A percentile compares a stretch with the other conserved stretches of the same genome.
phyloP scores from a whole-genome alignment of 1,140 invertebrate genomes.

The Globodera ellingtonae region DNA sequence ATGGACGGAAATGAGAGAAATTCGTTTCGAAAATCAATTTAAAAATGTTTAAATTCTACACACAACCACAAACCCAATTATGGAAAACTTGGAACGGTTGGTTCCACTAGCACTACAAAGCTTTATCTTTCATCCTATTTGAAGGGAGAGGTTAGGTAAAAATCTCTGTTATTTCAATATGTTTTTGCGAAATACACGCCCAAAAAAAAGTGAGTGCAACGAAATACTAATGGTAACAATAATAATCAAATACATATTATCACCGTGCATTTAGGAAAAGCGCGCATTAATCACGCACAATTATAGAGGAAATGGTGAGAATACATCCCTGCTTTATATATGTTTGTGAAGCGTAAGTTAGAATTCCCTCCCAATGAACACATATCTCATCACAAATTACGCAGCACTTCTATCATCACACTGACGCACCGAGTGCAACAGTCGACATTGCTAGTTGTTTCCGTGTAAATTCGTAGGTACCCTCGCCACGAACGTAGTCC shows the following conservation, averaged over 20 bases:
- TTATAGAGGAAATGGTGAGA: background rate
- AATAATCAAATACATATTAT: background rate
- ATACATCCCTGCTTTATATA: background rate
- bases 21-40: background rate
- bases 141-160: too few species aligned
- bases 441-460: slow-evolving; percentile 20
- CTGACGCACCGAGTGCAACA: background rate
- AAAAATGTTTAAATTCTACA: background rate
- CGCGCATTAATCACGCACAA: background rate
- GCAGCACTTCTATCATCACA: background rate
- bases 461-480: slow-evolving; percentile 37
- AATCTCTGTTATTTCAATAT: too few species aligned
- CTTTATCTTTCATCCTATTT: too few species aligned
- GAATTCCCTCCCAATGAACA: background rate
- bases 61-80: background rate
- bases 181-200: too few species aligned
- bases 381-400: background rate
- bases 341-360: background rate
- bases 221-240: background rate
- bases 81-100: too few species aligned
- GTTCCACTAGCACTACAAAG: too few species aligned
- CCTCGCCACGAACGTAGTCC: slow-evolving; percentile 42
- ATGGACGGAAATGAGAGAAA: background rate
- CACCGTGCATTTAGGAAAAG: background rate
- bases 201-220: background rate